Evolutionary conservation across 64 coral and sea anemone genomes (phyloP).

Genomic region (Porites lutea): DNA sequence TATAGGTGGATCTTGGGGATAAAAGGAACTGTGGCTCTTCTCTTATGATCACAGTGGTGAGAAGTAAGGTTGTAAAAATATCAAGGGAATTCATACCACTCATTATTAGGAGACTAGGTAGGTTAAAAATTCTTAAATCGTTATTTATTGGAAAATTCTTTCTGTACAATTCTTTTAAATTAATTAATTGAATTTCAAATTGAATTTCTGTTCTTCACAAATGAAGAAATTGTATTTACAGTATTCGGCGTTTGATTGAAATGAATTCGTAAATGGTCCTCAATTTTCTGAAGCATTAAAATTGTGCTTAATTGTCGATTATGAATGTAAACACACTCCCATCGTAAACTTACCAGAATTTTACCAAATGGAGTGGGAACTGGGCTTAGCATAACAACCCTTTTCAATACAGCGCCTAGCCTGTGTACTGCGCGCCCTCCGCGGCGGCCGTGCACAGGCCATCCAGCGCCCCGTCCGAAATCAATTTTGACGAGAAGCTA

Average conservation of each 20-base stretch:
- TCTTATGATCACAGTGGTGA: no score
- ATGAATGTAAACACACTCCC: background rate
- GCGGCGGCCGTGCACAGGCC: no score
- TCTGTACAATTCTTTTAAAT: slow-evolving; percentile 40
- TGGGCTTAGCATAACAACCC: background rate
- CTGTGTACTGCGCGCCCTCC: no score
- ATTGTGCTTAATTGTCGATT: background rate
- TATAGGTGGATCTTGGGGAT: no score
- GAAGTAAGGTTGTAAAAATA: no score
- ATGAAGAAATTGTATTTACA: slow-evolving; percentile 15
- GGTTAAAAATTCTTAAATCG: background rate
- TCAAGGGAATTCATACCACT: no score
- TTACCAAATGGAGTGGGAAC: background rate
- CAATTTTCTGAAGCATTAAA: background rate
- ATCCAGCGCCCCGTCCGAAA: no score
- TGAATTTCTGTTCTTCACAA: background rate
- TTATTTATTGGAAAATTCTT: slow-evolving; percentile 35
- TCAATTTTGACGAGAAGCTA: no score
- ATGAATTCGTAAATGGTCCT: background rate
- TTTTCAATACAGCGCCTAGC: background rate
- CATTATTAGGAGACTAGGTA: no score
- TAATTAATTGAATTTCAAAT: background rate
- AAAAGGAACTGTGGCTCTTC: no score
- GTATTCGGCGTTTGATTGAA: background rate
- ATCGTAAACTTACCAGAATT: background rate